Conservation (phyloP, 2,888 invertebrate species). For the Lutraria lutraria region DNA sequence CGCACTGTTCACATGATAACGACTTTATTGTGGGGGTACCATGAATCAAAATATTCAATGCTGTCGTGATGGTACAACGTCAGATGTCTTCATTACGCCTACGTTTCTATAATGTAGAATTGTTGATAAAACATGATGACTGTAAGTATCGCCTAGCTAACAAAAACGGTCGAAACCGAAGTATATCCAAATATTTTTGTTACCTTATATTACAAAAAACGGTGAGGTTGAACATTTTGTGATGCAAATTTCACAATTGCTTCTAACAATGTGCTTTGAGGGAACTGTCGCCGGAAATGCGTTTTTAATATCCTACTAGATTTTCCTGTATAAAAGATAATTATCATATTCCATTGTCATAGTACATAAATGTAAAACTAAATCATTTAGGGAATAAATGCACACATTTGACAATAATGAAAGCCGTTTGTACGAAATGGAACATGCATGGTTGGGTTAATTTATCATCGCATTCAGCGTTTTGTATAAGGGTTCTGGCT, state of each 20-base stretch:
- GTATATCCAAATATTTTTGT: slow-evolving; percentile 4
- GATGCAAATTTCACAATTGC: neutral
- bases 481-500: no score
- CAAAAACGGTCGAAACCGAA: neutral
- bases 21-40: neutral
- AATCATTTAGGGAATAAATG: no score
- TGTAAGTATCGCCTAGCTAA: neutral
- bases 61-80: neutral
- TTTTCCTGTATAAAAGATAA: neutral
- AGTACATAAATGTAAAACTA: no score
- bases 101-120: neutral
- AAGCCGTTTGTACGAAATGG: no score
- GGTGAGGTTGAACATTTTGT: neutral
- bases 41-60: neutral
- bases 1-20: neutral
- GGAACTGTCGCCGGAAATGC: neutral
- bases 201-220: neutral
- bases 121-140: neutral
- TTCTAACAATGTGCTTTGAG: neutral
- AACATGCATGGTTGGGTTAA: no score
- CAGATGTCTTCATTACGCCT: neutral
- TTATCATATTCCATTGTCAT: no score
- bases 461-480: no score
- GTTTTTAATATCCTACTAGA: neutral
- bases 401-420: no score